phyloP scores from a whole-genome alignment of 2,113 vertebrate genomes.

The Osmerus eperlanus region DNA sequence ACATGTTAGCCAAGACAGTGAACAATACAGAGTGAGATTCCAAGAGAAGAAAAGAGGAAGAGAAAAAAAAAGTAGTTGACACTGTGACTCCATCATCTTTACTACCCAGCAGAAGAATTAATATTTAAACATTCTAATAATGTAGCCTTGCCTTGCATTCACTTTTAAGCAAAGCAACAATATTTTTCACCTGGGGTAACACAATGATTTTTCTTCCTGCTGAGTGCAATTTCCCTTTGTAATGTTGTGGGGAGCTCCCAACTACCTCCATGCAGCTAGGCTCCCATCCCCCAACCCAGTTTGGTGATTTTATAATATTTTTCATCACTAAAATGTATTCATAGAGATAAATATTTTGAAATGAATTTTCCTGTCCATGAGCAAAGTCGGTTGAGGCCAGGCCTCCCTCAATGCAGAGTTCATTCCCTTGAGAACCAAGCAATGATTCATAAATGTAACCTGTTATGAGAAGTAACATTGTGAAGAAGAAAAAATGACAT shows the following conservation, averaged over 20 bases:
- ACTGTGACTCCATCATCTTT: constrained; percentile 96
- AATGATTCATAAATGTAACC: constrained; percentile 67
- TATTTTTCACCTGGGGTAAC: constrained; percentile 95
- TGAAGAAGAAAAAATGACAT: neutral
- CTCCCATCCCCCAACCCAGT: constrained; percentile 49
- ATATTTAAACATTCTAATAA: constrained; percentile 99
- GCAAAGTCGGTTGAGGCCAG: constrained; percentile 49
- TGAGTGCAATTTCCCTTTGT: constrained; percentile 79
- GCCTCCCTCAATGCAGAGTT: constrained; percentile 57
- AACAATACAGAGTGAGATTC: constrained; percentile 28
- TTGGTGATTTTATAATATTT: constrained; percentile 66
- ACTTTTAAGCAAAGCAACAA: constrained; percentile 92
- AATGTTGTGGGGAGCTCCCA: constrained; percentile 72
- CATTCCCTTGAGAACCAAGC: constrained; percentile 57
- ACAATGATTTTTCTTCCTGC: constrained; percentile 77
- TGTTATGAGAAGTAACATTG: constrained; percentile 58
- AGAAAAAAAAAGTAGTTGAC: constrained; percentile 90
- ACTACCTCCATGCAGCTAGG: constrained; percentile 49
- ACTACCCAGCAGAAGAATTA: constrained; percentile 97
- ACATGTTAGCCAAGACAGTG: constrained; percentile 28
- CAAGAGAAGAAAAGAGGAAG: constrained; percentile 71
- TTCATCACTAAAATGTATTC: constrained; percentile 68
- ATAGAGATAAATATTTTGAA: constrained; percentile 80
- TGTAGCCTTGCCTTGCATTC: constrained; percentile 92
- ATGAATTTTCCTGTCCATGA: constrained; percentile 73